Conservation (phyloP, 1,140 invertebrate species). For the Papilio helenus region DNA sequence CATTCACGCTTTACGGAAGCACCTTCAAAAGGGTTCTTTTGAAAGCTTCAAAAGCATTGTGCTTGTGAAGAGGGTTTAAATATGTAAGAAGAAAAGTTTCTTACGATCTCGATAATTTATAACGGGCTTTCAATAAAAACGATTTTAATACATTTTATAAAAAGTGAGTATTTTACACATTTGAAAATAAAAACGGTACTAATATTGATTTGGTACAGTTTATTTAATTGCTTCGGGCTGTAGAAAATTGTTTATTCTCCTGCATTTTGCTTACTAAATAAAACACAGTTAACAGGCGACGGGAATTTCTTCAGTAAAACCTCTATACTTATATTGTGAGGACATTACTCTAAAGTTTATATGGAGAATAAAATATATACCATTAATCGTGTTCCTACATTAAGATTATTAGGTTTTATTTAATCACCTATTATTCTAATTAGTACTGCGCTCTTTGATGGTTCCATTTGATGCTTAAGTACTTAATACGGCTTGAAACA, state of each 20-base stretch:
- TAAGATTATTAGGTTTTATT: no score
- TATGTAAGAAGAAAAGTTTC: slow-evolving; percentile 20
- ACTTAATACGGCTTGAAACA: not conserved
- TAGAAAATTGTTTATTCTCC: no score
- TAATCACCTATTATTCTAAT: not conserved
- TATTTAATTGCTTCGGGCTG: no score
- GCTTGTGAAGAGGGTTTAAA: slow-evolving; percentile 5
- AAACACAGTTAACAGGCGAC: not conserved
- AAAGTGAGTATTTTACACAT: not conserved
- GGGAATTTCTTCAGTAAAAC: no score
- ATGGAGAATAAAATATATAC: no score
- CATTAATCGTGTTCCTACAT: not conserved
- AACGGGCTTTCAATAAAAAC: not conserved
- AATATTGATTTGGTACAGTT: no score
- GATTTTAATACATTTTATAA: not conserved
- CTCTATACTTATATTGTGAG: not conserved
- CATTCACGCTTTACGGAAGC: slow-evolving; percentile 14
- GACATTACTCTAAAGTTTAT: not conserved
- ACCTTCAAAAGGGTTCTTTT: slow-evolving; percentile 18
- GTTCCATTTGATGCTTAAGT: not conserved
- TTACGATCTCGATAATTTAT: not conserved
- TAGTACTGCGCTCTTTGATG: not conserved
- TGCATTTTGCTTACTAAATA: not conserved
- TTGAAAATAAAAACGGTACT: no score
- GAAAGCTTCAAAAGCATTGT: slow-evolving; percentile 15